These are phyloP conservation scores for Xiphophorus hellerii DNA, from an alignment of 2,113 vertebrate genomes.

Conservation along the genomic window DNA sequence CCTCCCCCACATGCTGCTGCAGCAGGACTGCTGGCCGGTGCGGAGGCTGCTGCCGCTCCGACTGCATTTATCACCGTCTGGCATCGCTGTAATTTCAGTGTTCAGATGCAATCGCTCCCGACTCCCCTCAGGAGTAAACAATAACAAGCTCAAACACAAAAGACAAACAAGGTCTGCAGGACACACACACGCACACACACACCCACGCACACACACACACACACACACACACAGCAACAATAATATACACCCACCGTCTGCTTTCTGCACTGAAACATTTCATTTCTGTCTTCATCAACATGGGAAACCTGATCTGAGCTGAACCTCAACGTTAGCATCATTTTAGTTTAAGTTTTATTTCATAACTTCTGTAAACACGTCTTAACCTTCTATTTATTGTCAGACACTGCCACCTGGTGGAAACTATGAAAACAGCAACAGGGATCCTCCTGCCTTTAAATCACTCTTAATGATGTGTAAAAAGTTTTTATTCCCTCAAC, in stretches of 20 bases:
- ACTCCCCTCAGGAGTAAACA: constrained; percentile 81
- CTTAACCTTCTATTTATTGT: constrained; percentile 44
- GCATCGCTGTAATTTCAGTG: constrained; percentile 83
- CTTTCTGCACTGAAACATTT: background rate
- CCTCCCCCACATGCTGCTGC: constrained; percentile 19
- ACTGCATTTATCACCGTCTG: constrained; percentile 74
- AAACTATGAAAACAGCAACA: constrained; percentile 17
- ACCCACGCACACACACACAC: constrained; percentile 45
- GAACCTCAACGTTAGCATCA: background rate
- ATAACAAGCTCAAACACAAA: constrained; percentile 80
- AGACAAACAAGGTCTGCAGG: constrained; percentile 80
- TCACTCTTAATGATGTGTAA: background rate
- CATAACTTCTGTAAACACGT: background rate
- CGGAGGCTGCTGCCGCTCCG: constrained; percentile 47
- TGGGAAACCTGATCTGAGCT: background rate
- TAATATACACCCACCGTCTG: constrained; percentile 30
- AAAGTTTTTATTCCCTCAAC: background rate
- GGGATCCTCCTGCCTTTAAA: fast-evolving
- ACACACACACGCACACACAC: constrained; percentile 11
- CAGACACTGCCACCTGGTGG: constrained; percentile 65
- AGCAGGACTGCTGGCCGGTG: constrained; percentile 9
- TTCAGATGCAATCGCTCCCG: constrained; percentile 80
- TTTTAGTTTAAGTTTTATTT: background rate
- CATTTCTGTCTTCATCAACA: background rate
- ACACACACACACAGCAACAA: constrained; percentile 14